These are phyloP conservation scores for Tetragonisca angustula DNA, from an alignment of 2,888 invertebrate genomes.

Conservation along the genomic window DNA sequence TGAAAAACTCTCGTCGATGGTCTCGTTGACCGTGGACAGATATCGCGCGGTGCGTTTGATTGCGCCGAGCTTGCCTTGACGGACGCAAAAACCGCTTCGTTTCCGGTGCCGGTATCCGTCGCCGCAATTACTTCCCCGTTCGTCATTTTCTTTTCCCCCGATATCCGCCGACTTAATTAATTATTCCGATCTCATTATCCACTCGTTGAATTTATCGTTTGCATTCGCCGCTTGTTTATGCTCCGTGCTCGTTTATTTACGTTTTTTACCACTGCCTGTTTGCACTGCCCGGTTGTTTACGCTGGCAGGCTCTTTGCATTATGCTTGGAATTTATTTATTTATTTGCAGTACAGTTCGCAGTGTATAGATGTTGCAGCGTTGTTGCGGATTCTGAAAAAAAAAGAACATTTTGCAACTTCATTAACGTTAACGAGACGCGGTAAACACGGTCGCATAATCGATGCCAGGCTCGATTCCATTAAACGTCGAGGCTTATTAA, in stretches of 20 bases:
- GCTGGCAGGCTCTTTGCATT: background rate
- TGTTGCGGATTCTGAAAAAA: background rate
- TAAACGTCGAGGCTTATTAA: background rate
- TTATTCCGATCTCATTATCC: background rate
- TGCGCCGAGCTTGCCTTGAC: constrained; percentile 20
- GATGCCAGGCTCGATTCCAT: background rate
- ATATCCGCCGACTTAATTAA: background rate
- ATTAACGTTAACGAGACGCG: background rate
- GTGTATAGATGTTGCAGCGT: background rate
- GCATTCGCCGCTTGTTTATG: background rate
- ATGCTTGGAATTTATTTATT: background rate
- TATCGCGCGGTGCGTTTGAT: constrained; percentile 27
- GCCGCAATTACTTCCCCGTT: constrained; percentile 13
- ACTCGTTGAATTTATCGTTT: background rate
- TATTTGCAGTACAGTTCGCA: too few species aligned
- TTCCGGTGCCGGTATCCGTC: constrained; percentile 6
- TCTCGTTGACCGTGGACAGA: constrained; percentile 38
- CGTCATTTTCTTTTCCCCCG: background rate
- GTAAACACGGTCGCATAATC: background rate
- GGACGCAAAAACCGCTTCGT: constrained; percentile 7
- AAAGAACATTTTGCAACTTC: background rate
- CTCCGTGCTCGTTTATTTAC: background rate
- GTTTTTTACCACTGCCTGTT: background rate
- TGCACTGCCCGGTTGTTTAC: background rate
- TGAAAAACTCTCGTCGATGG: constrained; percentile 45